A percentile compares a stretch with the other conserved stretches of the same genome.
Evolutionary conservation across 1,140 invertebrate species (phyloP).

Genomic region (Drosophila quadrilineata): DNA sequence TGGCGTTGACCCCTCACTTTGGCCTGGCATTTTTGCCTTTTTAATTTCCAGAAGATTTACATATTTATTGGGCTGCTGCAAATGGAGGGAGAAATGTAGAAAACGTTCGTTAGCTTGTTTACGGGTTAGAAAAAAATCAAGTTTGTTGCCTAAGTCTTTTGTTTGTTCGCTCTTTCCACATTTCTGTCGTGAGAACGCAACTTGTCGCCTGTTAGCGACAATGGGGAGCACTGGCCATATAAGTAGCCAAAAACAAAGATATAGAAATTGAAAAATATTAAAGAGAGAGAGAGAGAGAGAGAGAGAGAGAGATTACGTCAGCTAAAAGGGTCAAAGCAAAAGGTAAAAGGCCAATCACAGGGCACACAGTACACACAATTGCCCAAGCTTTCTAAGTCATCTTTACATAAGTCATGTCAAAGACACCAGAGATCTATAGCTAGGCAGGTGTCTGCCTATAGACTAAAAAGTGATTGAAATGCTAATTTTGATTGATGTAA

Average conservation of each 20-base stretch:
- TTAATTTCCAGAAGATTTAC: slow-evolving; percentile 23
- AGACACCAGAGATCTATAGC: slow-evolving; percentile 1
- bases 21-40: slow-evolving; percentile 46
- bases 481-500: slow-evolving; percentile 75
- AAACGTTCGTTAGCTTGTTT: slow-evolving; percentile 9
- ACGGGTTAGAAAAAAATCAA: slow-evolving; percentile 1
- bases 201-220: slow-evolving; percentile 7
- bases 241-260: slow-evolving; percentile 9
- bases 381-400: slow-evolving; percentile 29
- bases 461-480: slow-evolving; percentile 60
- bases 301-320: slow-evolving; percentile 48
- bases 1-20: slow-evolving; percentile 18
- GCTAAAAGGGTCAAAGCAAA: slow-evolving; percentile 9
- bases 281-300: too few relatives aligned
- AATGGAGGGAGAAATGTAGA: slow-evolving; percentile 26
- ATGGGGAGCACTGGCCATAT: slow-evolving; percentile 36
- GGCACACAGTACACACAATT: slow-evolving; percentile 19
- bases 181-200: slow-evolving; percentile 20
- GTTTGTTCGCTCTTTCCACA: not conserved
- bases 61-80: slow-evolving; percentile 25
- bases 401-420: slow-evolving; percentile 41
- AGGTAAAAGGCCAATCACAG: slow-evolving; percentile 20
- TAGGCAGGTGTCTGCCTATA: slow-evolving; percentile 9
- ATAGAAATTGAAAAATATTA: slow-evolving; percentile 5
- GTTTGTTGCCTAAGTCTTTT: slow-evolving; percentile 57